Percentiles rank a stretch among this genome's conserved stretches.
Evolutionary conservation across 92 coral and sea anemone species (phyloP).

Genomic region (Blastomussa wellsi): DNA sequence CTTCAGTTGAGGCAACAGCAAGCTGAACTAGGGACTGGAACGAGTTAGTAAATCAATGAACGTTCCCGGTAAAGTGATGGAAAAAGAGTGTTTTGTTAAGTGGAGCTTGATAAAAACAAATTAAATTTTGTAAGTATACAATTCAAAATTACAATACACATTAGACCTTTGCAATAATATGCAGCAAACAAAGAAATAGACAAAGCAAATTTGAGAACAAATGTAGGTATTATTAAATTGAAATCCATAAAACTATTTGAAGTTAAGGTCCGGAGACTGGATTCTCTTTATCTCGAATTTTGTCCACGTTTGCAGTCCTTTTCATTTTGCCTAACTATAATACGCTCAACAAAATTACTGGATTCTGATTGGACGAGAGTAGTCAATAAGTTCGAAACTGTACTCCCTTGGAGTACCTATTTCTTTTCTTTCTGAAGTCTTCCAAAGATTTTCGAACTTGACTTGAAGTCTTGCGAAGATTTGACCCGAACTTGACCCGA

Average conservation of each 20-base stretch:
- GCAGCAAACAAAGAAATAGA: neutral
- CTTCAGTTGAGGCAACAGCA: conserved; percentile 24
- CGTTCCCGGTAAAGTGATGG: neutral
- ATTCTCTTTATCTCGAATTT: neutral
- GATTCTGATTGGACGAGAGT: too few relatives aligned
- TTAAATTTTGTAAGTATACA: neutral
- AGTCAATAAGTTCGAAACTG: too few relatives aligned
- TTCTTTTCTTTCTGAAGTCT: too few relatives aligned
- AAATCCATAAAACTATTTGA: neutral
- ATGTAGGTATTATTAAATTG: neutral
- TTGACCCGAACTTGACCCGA: too few relatives aligned
- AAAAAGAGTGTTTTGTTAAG: neutral
- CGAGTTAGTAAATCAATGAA: neutral
- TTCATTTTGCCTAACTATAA: neutral
- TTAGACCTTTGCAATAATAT: neutral
- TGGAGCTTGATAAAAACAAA: neutral
- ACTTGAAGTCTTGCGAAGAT: too few relatives aligned
- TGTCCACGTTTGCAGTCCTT: neutral
- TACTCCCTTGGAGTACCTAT: too few relatives aligned
- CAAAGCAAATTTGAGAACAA: neutral
- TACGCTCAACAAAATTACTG: too few relatives aligned
- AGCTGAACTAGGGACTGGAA: conserved; percentile 7
- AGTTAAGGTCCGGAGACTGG: neutral
- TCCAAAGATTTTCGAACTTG: too few relatives aligned
- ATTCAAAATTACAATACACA: neutral